phyloP scores from a whole-genome alignment of 64 coral and sea anemone genomes.

The Exaiptasia diaphana region DNA sequence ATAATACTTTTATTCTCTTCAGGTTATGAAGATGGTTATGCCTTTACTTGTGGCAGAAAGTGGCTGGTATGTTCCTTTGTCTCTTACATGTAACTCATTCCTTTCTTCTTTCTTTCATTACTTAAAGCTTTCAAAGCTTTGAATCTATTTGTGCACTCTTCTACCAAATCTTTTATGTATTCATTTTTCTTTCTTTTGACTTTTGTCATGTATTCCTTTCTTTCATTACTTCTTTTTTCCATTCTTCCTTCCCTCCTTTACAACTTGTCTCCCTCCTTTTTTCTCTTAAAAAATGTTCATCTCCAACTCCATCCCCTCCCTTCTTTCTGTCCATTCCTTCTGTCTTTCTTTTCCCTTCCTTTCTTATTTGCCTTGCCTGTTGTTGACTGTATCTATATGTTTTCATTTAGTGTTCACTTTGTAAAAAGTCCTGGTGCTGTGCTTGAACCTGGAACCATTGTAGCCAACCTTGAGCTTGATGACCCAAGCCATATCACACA shows the following conservation, averaged over 20 bases:
- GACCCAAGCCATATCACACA: slow-evolving; percentile 92
- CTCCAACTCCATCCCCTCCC: too few relatives aligned
- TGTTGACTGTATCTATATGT: too few relatives aligned
- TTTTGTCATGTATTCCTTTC: too few relatives aligned
- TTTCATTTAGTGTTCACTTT: slow-evolving; percentile 79
- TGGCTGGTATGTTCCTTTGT: slow-evolving; percentile 94
- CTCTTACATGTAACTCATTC: background rate
- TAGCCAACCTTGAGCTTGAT: slow-evolving; percentile 89
- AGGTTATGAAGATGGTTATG: slow-evolving; percentile 99
- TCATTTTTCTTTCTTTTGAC: too few relatives aligned
- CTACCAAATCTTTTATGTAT: background rate
- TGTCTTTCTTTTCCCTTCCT: too few relatives aligned
- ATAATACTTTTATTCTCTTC: background rate
- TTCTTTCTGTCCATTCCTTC: too few relatives aligned
- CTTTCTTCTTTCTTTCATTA: background rate
- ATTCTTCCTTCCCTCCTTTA: too few relatives aligned
- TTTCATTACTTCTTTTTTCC: too few relatives aligned
- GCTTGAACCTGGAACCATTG: slow-evolving; percentile 83
- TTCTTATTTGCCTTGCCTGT: too few relatives aligned
- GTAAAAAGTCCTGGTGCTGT: slow-evolving; percentile 84
- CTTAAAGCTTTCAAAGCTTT: background rate
- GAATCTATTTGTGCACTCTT: background rate
- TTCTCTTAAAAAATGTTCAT: too few relatives aligned
- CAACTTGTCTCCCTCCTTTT: too few relatives aligned
- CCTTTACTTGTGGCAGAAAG: slow-evolving; percentile 82